Evolutionary conservation across 2,797 vertebrate species (phyloP).

Genomic region (Babyrousa celebensis): DNA sequence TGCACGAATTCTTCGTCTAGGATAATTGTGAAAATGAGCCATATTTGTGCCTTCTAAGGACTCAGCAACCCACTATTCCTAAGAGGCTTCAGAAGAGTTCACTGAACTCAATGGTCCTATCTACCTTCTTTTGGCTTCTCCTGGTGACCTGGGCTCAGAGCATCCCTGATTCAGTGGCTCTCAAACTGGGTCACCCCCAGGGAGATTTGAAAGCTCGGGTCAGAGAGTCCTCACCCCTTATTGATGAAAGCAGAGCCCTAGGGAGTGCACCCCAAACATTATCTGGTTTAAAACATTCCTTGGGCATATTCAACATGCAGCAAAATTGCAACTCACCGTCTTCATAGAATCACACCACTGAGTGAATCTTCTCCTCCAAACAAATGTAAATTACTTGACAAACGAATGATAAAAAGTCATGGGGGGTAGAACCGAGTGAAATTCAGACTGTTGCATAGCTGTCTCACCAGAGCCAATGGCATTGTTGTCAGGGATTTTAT

Average conservation of each 20-base stretch:
- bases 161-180: not conserved
- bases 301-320: not conserved
- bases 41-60: not conserved
- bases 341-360: not conserved
- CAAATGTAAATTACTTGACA: not conserved
- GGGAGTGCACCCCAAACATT: not conserved
- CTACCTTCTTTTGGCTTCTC: not conserved
- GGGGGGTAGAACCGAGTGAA: not conserved
- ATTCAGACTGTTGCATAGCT: not conserved
- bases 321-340: fast-evolving
- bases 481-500: fast-evolving
- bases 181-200: not conserved
- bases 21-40: not conserved
- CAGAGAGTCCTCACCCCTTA: fast-evolving
- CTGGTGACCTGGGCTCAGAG: not conserved
- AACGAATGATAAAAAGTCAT: not conserved
- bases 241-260: too few relatives aligned
- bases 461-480: not conserved
- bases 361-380: not conserved
- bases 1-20: not conserved
- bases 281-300: not conserved
- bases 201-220: not conserved
- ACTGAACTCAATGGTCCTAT: too few relatives aligned
- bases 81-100: too few relatives aligned
- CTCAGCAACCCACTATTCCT: not conserved